Percentiles rank a stretch among this genome's conserved stretches.
phyloP scores from a whole-genome alignment of 2,113 vertebrate genomes.

The Lamprotornis superbus region DNA sequence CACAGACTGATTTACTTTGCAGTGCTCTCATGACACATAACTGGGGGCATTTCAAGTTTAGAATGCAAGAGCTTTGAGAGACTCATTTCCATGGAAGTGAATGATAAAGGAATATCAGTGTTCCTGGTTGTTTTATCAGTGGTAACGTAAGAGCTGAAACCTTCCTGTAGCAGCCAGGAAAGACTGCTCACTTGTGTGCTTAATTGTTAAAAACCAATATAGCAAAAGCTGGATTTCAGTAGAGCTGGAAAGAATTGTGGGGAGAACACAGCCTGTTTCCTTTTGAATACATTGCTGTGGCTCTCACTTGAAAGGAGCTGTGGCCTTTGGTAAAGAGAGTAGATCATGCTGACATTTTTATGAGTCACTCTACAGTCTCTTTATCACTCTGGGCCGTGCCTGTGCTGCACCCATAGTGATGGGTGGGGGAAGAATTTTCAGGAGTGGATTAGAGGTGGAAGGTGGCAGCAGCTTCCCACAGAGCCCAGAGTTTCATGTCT shows the following conservation, averaged over 20 bases:
- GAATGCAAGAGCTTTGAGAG: not conserved
- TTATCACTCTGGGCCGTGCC: not conserved
- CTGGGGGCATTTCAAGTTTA: not conserved
- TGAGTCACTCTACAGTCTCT: conserved; percentile 3
- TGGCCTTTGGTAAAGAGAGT: not conserved
- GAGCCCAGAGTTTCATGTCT: not conserved
- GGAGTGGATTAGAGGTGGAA: not conserved
- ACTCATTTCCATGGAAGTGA: not conserved
- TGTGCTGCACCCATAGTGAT: not conserved
- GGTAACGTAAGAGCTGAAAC: not conserved
- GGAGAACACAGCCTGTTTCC: not conserved
- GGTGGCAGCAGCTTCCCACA: not conserved
- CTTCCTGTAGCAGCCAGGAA: not conserved
- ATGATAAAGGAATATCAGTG: not conserved
- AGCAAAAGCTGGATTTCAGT: not conserved
- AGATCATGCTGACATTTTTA: not conserved
- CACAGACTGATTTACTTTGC: not conserved
- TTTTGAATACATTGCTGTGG: not conserved
- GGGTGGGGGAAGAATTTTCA: not conserved
- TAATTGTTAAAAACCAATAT: not conserved
- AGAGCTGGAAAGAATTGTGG: not conserved
- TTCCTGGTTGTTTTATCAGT: not conserved
- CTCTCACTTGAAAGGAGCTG: not conserved
- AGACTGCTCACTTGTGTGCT: not conserved
- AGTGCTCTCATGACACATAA: not conserved